Base-by-base conservation (phyloP, 2,888 invertebrate species). In the Acleris laterana region DNA sequence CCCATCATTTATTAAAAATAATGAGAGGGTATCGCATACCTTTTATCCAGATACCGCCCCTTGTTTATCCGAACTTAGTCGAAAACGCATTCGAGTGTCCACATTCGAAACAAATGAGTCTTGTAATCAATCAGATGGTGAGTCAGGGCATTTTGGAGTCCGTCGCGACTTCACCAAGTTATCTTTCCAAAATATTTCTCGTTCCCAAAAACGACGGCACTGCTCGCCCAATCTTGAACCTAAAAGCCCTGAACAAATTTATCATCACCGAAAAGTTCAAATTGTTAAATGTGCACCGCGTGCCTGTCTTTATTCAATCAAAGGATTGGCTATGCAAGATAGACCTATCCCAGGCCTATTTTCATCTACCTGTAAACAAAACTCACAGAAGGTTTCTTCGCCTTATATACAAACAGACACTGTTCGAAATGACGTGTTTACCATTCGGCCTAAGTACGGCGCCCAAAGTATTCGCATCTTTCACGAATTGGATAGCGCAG, bases 391-490 rank as follows among this genome's bases (percentile, higher is more conserved):
- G 58, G 0, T 75, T 70, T 20, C 67, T 74, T 1, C 67, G 69
- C 0, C 50, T 74, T 1, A 25, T 67, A 16, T 71, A 71, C 63
- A 20, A 62, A 5, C 32, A 62, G 4, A 22, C 66, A 51, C 22
- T 74, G 9, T 42, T 65, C 1, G 49, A 72, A 69, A 71, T 72
- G 69, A 69, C 69, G 1, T 73, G 72, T 32, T 58, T 75, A 9
- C 70, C 71, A 11, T 72, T 74, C 63, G 72, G 73, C 9, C 64
- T 75, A 46, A 64, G 68, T n/a, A 59, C 70, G 5, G 72, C 71
- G 1, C 71, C 72, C 7, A 68, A 65, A 11, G 50, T 53, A 0
- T 73, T 73, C 53, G 28, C 74, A 1, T 52, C 49, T 11, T 19
- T 75, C 3, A 69, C 69, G 13, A 72, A 71, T 48, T 75, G 71